phyloP scores from a whole-genome alignment of 2,888 invertebrate species.

The Seira ritae region DNA sequence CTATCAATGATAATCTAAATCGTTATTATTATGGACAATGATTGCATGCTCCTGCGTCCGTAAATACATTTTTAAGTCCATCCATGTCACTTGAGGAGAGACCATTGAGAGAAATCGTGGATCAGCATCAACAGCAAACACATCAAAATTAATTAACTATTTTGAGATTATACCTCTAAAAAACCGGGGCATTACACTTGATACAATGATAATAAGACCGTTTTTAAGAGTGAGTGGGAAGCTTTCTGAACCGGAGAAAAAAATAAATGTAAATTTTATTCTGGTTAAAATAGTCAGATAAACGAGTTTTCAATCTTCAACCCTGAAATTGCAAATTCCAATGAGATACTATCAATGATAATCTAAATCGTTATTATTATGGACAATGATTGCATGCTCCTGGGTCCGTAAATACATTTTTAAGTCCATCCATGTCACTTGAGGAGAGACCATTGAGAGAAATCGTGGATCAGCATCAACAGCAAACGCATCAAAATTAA shows the following conservation, averaged over 20 bases:
- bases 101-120: neutral
- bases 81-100: neutral
- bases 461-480: neutral
- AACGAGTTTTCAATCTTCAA: constrained; percentile 9
- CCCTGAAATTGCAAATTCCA: neutral
- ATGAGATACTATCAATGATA: neutral
- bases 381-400: neutral
- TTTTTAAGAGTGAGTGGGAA: neutral
- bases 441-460: neutral
- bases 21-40: constrained; percentile 8
- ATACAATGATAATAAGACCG: neutral
- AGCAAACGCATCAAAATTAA: constrained; percentile 7
- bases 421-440: neutral
- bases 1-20: neutral
- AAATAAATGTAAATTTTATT: constrained; percentile 3
- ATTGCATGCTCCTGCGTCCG: neutral
- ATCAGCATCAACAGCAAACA: no score
- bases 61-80: neutral
- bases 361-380: constrained; percentile 4
- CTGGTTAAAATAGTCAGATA: constrained; percentile 5
- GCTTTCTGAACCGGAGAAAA: neutral
- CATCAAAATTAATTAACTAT: constrained; percentile 7
- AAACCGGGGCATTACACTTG: neutral
- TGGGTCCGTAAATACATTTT: neutral
- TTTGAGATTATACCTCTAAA: neutral